Percentiles rank a stretch among this genome's conserved stretches.
These are phyloP conservation scores for Hoplias malabaricus DNA, from an alignment of 2,113 vertebrate species.

Conservation along the genomic window DNA sequence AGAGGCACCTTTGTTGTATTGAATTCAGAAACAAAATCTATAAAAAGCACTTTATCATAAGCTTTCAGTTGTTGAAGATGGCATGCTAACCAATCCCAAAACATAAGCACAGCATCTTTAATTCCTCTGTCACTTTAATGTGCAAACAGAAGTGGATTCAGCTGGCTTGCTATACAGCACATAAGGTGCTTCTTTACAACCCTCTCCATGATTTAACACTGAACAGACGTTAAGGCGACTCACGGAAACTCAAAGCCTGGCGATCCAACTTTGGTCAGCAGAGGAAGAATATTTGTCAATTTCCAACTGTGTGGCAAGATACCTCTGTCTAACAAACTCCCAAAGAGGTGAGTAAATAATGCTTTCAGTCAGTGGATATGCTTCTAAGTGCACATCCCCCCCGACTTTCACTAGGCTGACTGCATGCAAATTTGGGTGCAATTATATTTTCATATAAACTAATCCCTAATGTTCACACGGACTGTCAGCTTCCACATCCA, in stretches of 20 bases:
- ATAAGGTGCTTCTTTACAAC: not conserved
- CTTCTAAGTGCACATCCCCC: not conserved
- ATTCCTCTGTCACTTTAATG: not conserved
- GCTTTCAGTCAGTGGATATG: not conserved
- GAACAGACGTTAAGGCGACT: not conserved
- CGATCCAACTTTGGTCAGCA: not conserved
- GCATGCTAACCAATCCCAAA: not conserved
- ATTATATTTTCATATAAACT: too few species aligned
- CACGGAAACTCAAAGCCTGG: not conserved
- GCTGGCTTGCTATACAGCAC: not conserved
- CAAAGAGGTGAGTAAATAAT: not conserved
- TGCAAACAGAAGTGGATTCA: not conserved
- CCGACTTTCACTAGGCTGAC: too few species aligned
- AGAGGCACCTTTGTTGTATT: not conserved
- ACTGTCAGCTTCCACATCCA: too few species aligned
- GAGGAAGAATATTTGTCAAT: not conserved
- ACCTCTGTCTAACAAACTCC: not conserved
- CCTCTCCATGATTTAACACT: not conserved
- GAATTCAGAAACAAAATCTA: not conserved
- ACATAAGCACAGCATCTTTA: not conserved
- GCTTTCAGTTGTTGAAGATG: not conserved
- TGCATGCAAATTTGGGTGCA: too few species aligned
- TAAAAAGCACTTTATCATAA: not conserved
- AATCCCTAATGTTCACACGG: too few species aligned
- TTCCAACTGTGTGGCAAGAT: not conserved